These are phyloP conservation scores for Percopsis transmontana DNA, from an alignment of 2,113 vertebrate genomes.

Conservation along the genomic window DNA sequence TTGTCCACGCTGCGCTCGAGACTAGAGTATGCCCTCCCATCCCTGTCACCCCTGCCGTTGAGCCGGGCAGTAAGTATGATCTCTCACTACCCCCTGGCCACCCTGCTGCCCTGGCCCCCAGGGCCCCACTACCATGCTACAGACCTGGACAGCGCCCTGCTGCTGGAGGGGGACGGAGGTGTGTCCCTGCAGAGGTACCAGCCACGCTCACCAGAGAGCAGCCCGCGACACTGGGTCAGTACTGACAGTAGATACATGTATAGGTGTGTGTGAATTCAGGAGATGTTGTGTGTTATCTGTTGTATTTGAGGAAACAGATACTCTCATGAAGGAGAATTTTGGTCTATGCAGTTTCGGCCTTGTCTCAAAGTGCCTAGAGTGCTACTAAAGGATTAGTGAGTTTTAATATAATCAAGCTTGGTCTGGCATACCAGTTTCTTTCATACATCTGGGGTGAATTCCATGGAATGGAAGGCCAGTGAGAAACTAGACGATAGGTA, in stretches of 20 bases:
- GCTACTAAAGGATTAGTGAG: background rate
- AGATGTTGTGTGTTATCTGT: background rate
- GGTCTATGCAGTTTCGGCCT: no score
- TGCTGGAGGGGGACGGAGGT: constrained; percentile 72
- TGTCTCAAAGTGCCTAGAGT: no score
- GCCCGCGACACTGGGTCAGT: constrained; percentile 78
- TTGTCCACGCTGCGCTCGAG: constrained; percentile 41
- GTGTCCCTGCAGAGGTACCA: constrained; percentile 81
- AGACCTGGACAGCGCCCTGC: constrained; percentile 67
- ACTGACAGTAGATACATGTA: background rate
- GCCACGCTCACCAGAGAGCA: constrained; percentile 73
- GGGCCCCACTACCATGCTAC: constrained; percentile 43
- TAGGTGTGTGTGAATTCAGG: constrained; percentile 2
- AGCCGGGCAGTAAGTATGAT: constrained; percentile 65
- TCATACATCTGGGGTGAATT: background rate
- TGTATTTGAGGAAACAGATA: background rate
- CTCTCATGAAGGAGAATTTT: no score
- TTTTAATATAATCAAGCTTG: constrained; percentile 23
- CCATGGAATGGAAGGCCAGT: constrained; percentile 7
- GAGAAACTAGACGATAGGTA: constrained; percentile 19
- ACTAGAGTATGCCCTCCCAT: constrained; percentile 55
- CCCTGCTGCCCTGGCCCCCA: constrained; percentile 70
- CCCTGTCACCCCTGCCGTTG: constrained; percentile 44
- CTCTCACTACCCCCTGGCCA: constrained; percentile 75
- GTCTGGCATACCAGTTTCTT: background rate